Conservation (phyloP, 2,113 vertebrate species). For the Gorsachius goisagi region DNA sequence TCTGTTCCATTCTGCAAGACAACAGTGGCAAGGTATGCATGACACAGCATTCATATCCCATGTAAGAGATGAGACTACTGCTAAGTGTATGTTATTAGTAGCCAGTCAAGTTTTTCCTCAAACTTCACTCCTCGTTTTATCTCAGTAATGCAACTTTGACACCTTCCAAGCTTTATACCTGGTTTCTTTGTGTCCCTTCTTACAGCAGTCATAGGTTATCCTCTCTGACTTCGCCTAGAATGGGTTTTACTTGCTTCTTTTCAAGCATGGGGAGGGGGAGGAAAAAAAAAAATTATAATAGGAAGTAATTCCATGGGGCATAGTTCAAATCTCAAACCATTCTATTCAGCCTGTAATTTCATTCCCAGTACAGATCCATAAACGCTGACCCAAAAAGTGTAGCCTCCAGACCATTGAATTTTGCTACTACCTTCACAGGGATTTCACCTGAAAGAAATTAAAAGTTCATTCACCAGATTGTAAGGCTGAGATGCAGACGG, state of each 20-base stretch:
- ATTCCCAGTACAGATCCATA: neutral
- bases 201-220: neutral
- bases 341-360: neutral
- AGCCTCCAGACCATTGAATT: neutral
- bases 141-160: neutral
- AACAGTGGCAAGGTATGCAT: neutral
- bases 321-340: neutral
- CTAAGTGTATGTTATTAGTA: neutral
- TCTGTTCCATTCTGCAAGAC: neutral
- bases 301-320: neutral
- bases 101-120: neutral
- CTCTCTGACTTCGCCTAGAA: slow-evolving; percentile 16
- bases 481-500: neutral
- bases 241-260: neutral
- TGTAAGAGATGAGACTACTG: neutral
- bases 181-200: neutral
- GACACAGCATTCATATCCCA: neutral
- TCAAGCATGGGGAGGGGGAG: neutral
- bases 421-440: neutral
- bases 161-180: neutral
- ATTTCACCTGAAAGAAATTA: neutral
- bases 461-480: neutral
- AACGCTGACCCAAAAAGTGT: neutral
- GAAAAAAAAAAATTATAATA: neutral
- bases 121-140: neutral